phyloP scores from a whole-genome alignment of 1,140 invertebrate species.

The Papilio xuthus region DNA sequence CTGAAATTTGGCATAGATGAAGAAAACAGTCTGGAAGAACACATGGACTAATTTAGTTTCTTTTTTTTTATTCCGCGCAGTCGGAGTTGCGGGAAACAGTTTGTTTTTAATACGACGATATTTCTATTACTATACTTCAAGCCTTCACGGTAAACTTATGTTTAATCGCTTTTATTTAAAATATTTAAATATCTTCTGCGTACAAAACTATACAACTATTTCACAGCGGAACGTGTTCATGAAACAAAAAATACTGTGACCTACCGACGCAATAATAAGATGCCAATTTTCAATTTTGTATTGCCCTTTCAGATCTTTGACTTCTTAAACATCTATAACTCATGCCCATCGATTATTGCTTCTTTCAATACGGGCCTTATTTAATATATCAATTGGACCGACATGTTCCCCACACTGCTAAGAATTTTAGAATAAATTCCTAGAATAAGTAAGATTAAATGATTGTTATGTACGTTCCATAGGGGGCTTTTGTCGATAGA shows the following conservation, averaged over 20 bases:
- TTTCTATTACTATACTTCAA: not conserved
- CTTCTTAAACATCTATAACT: constrained; percentile 1
- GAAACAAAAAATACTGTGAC: not conserved
- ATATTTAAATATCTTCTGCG: too few species aligned
- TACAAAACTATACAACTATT: not conserved
- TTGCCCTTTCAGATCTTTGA: not conserved
- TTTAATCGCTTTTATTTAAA: not conserved
- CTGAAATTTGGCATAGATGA: too few species aligned
- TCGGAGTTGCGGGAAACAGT: too few species aligned
- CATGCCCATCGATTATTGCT: not conserved
- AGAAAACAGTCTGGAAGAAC: too few species aligned
- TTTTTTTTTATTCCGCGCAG: too few species aligned
- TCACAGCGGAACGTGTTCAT: not conserved
- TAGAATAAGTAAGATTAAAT: not conserved
- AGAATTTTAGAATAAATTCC: not conserved
- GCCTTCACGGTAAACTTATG: not conserved
- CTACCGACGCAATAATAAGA: not conserved
- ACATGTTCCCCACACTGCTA: not conserved
- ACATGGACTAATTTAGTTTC: too few species aligned
- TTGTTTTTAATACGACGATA: not conserved
- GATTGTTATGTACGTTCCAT: not conserved
- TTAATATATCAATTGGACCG: constrained; percentile 6
- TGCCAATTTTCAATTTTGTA: not conserved
- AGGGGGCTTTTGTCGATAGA: not conserved
- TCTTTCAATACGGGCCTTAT: not conserved